phyloP scores from a whole-genome alignment of 2,113 vertebrate species.

The Megalops atlanticus region DNA sequence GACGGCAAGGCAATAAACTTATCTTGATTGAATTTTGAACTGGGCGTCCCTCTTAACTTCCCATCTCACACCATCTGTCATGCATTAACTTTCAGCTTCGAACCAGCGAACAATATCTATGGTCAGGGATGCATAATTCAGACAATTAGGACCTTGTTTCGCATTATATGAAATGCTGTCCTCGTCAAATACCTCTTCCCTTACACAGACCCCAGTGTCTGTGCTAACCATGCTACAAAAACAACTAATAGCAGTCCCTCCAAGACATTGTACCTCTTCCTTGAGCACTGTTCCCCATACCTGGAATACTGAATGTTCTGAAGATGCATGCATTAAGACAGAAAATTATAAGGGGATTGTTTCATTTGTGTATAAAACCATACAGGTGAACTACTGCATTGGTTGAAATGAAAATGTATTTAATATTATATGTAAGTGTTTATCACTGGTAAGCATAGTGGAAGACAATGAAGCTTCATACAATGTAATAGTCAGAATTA shows the following conservation, averaged over 20 bases:
- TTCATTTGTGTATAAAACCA: no score
- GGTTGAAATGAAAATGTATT: no score
- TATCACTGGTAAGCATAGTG: no score
- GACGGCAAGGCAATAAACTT: not conserved
- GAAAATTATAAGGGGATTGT: no score
- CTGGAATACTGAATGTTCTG: not conserved
- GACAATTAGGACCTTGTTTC: not conserved
- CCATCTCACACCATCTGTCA: not conserved
- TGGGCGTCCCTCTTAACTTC: not conserved
- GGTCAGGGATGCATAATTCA: not conserved
- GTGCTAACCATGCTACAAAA: not conserved
- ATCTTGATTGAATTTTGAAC: not conserved
- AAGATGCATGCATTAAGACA: no score
- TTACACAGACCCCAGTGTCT: not conserved
- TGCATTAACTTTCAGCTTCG: not conserved
- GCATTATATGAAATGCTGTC: not conserved
- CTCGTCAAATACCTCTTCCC: not conserved
- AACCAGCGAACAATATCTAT: not conserved
- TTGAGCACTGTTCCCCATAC: not conserved
- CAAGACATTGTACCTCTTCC: not conserved
- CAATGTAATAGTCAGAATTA: no score
- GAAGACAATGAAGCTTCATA: no score
- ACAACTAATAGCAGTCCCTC: not conserved
- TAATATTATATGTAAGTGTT: no score
- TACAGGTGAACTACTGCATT: no score